A percentile compares a stretch with the other conserved stretches of the same genome.
These are phyloP conservation scores for Phoeniculus purpureus DNA, from an alignment of 2,797 vertebrate genomes.

Conservation along the genomic window DNA sequence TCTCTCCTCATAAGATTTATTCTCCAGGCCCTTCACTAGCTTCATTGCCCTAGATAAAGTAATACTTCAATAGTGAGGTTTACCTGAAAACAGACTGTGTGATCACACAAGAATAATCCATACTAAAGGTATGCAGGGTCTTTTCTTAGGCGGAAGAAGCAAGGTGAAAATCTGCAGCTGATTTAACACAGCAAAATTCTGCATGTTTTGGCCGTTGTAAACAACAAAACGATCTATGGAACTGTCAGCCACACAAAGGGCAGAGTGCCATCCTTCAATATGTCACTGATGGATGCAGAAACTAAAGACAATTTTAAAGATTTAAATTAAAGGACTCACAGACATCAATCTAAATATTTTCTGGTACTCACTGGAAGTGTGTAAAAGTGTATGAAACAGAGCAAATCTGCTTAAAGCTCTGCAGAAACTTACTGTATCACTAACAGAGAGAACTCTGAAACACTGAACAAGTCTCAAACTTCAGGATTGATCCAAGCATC, in stretches of 20 bases:
- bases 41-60: background rate
- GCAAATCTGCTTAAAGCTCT: background rate
- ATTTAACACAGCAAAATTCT: background rate
- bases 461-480: background rate
- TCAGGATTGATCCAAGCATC: background rate
- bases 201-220: background rate
- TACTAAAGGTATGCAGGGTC: rapidly evolving
- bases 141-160: background rate
- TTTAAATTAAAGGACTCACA: background rate
- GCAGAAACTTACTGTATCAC: background rate
- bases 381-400: background rate
- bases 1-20: too few species aligned
- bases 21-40: too few species aligned
- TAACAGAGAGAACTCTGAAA: background rate
- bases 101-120: background rate
- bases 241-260: background rate
- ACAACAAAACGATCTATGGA: background rate
- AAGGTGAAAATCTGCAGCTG: background rate
- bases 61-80: background rate
- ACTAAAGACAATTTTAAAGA: background rate
- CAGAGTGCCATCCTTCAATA: background rate
- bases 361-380: background rate
- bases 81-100: background rate
- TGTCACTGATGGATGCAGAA: background rate
- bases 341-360: background rate